phyloP scores from a whole-genome alignment of 2,888 invertebrate species.

The Orthosia incerta region DNA sequence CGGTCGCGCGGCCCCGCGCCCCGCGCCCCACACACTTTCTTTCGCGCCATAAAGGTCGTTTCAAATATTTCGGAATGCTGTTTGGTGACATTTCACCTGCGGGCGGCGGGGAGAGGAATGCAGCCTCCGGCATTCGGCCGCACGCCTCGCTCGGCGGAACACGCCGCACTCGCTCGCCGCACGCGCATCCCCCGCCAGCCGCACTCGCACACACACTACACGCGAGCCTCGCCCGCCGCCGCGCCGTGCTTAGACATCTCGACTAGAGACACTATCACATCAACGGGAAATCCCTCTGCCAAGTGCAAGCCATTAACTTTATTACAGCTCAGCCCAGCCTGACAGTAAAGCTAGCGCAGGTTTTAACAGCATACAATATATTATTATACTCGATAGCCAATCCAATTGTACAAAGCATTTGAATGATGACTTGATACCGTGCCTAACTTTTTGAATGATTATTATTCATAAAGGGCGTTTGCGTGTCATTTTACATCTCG shows the following conservation, averaged over 20 bases:
- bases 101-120: constrained; percentile 82
- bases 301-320: constrained; percentile 28
- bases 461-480: constrained; percentile 60
- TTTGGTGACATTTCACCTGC: constrained; percentile 90
- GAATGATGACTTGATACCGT: constrained; percentile 26
- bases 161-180: constrained; percentile 60
- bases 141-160: constrained; percentile 71
- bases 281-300: constrained; percentile 37
- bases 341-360: constrained; percentile 1
- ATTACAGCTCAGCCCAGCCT: constrained; percentile 21
- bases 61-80: constrained; percentile 91
- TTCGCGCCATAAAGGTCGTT: constrained; percentile 91
- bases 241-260: constrained; percentile 36
- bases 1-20: constrained; percentile 92
- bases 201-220: constrained; percentile 49
- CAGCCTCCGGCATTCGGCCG: constrained; percentile 83
- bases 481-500: constrained; percentile 62
- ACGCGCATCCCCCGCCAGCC: constrained; percentile 63
- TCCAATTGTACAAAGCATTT: constrained; percentile 10
- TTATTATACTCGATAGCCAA: background rate
- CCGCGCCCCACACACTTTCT: constrained; percentile 87
- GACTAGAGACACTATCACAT: constrained; percentile 23
- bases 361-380: constrained; percentile 11
- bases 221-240: constrained; percentile 31
- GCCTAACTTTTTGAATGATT: constrained; percentile 45